These are phyloP conservation scores for Tetramorium bicarinatum DNA, from an alignment of 2,888 invertebrate genomes.

Conservation along the genomic window DNA sequence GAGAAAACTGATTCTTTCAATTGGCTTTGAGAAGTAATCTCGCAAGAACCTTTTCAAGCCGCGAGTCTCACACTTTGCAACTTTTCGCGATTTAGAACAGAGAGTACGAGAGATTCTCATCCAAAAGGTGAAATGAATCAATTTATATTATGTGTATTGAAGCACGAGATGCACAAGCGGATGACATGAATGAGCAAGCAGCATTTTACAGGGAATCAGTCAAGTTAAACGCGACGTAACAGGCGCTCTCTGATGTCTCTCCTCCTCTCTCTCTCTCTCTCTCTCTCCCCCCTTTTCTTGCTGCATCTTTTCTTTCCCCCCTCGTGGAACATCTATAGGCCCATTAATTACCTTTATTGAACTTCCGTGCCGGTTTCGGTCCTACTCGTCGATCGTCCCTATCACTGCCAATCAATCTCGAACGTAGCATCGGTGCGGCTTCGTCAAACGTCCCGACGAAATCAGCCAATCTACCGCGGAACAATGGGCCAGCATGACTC, in stretches of 20 bases:
- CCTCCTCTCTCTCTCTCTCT: too few relatives aligned
- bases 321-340: constrained; percentile 62
- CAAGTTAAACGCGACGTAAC: constrained; percentile 35
- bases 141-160: constrained; percentile 12
- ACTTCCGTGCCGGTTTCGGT: constrained; percentile 82
- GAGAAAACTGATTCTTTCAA: constrained; percentile 42
- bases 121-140: not conserved
- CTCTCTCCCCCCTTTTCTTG: not conserved
- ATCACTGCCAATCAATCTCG: constrained; percentile 85
- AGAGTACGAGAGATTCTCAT: not conserved
- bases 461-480: constrained; percentile 81
- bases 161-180: not conserved
- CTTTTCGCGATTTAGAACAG: not conserved
- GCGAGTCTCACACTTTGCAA: not conserved
- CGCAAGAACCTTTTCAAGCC: constrained; percentile 9
- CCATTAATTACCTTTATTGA: constrained; percentile 85
- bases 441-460: constrained; percentile 83
- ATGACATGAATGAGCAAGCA: not conserved
- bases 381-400: constrained; percentile 81
- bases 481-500: constrained; percentile 83
- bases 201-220: constrained; percentile 45
- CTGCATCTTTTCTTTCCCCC: constrained; percentile 47
- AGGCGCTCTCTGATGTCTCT: not conserved
- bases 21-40: constrained; percentile 34
- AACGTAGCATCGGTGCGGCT: constrained; percentile 79